A percentile compares a stretch with the other conserved stretches of the same genome.
These are phyloP conservation scores for Colaptes auratus DNA, from an alignment of 2,113 vertebrate genomes.

Conservation along the genomic window DNA sequence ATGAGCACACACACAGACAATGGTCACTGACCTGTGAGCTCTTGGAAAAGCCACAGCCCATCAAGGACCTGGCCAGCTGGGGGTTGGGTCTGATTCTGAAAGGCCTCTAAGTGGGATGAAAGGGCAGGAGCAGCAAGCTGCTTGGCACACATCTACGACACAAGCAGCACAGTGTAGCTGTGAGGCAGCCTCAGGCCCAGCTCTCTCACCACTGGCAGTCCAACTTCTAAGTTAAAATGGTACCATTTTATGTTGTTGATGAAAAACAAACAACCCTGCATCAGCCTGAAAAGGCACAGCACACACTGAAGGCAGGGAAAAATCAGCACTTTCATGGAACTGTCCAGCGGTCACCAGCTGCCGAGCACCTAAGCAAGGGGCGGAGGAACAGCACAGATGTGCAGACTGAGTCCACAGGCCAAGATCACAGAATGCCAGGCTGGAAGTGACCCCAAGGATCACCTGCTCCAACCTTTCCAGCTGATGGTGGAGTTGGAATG, in stretches of 20 bases:
- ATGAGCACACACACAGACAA: not conserved
- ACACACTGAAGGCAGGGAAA: not conserved
- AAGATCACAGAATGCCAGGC: not conserved
- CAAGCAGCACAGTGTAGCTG: not conserved
- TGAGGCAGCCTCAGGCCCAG: not conserved
- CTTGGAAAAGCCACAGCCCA: constrained; percentile 6
- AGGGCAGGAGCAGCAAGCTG: not conserved
- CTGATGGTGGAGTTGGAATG: too few species aligned
- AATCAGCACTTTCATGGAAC: not conserved
- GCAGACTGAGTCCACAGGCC: not conserved
- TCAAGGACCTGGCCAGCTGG: not conserved
- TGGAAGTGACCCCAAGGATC: too few species aligned
- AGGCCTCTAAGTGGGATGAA: not conserved
- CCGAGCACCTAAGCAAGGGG: not conserved
- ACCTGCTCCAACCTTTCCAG: too few species aligned
- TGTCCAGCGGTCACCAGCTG: not conserved
- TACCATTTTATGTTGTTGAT: not conserved
- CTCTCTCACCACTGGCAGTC: not conserved
- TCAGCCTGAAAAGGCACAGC: not conserved
- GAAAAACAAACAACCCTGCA: not conserved
- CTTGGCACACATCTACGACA: fast-evolving
- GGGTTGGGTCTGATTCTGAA: not conserved
- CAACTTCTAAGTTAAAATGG: not conserved
- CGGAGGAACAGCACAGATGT: not conserved
- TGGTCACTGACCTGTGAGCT: constrained; percentile 47